These are phyloP conservation scores for Mesorhabditis belari DNA, from an alignment of 2,888 invertebrate species.

Conservation along the genomic window DNA sequence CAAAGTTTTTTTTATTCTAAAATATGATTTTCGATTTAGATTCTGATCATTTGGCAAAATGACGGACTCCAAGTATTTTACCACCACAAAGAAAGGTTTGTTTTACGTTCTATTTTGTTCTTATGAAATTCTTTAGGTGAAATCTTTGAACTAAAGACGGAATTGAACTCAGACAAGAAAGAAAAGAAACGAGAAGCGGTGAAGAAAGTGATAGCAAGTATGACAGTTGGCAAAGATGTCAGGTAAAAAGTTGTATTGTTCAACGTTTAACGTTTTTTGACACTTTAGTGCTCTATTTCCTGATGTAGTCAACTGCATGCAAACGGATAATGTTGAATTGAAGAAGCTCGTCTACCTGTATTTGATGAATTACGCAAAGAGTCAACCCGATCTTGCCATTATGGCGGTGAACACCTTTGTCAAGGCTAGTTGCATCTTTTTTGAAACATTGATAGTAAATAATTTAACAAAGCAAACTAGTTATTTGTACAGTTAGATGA, in stretches of 20 bases:
- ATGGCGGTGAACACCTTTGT: conserved; percentile 99
- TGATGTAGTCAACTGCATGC: conserved; percentile 99
- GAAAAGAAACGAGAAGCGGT: conserved; percentile 99
- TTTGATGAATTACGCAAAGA: conserved; percentile 99
- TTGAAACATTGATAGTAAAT: background rate
- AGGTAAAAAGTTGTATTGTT: conserved; percentile 49
- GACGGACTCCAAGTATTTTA: conserved; percentile 99
- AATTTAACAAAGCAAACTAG: conserved; percentile 2
- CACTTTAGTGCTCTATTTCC: conserved; percentile 76
- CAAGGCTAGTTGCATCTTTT: conserved; percentile 63
- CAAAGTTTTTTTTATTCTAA: background rate
- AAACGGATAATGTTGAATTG: conserved; percentile 95
- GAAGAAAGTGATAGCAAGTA: conserved; percentile 98
- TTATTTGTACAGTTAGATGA: background rate
- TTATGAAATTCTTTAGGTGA: conserved; percentile 63
- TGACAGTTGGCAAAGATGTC: conserved; percentile 99
- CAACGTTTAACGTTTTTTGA: conserved; percentile 51
- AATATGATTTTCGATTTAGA: background rate
- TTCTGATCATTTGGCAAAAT: conserved; percentile 58
- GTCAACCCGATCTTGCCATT: conserved; percentile 98
- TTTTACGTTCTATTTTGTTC: background rate
- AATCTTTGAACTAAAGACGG: conserved; percentile 97
- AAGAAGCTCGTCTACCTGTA: conserved; percentile 97
- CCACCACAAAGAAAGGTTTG: conserved; percentile 88
- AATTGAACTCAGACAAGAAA: conserved; percentile 97